Base-by-base conservation (phyloP, 2,113 vertebrate species). In the Stegastes partitus region DNA sequence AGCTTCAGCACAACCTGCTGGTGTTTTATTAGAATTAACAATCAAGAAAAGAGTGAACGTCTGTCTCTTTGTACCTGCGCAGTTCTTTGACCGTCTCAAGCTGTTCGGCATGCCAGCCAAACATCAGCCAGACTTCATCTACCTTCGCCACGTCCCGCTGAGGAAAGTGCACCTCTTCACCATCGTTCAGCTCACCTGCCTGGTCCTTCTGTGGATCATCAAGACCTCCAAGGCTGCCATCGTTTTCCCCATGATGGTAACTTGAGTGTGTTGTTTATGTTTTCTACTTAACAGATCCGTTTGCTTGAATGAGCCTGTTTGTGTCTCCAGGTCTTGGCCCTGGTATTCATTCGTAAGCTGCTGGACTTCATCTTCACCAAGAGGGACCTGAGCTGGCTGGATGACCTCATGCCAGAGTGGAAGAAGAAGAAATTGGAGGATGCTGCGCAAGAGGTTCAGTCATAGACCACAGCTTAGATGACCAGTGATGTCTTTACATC, bases 391-490 rank as follows among this genome's bases (percentile, higher is more conserved):
- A 99, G 98, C 88, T 99, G 98, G 98, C 93, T 99, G 81, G 98
- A 99, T 81, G 98, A 99, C 90, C 94, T 99, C 81, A 99, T 99
- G 96, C 98, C 98, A 0, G 98, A 99, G 91, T 99, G 98, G 94
- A 99, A 99, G 94, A 99, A 99, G 94, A 99, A 99, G 94, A 99
- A 99, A 81, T 88, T 99, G 67, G 98, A 99, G 92, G 98, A 99
- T 89, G 98, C 96, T 37, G 96, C 95, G 81, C 92, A 97, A 90
- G 98, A 99, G 96, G 98, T 99, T 75, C 19, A 23, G 39, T 55
- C 28, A 39, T 3, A 19, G 3, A 19, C 1, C 49, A 2, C 1
- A 19, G 1, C 8, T 16, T 21, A 53, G 8, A 57, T 19, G 26
- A 25, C 19, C 4, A 22, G 2, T 11, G 23, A 56, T 2, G 0